phyloP scores from a whole-genome alignment of 2,888 invertebrate genomes.

The Cheilosia scutellata region DNA sequence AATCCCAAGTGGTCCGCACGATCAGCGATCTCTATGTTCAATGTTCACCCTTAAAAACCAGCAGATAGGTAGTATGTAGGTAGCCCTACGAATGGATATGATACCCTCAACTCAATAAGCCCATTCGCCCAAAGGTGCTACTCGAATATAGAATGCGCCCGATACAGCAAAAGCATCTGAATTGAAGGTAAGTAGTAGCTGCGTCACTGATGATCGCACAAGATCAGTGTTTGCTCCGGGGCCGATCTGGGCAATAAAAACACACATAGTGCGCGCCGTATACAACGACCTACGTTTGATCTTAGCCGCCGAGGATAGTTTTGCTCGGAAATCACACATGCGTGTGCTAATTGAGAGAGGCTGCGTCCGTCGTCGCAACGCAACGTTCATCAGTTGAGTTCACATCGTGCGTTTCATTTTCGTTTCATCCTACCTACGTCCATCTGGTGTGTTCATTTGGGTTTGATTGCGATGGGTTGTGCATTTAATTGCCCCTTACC shows the following conservation, averaged over 20 bases:
- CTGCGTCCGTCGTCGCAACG: slow-evolving; percentile 24
- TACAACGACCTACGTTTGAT: slow-evolving; percentile 46
- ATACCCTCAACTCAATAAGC: slow-evolving; percentile 22
- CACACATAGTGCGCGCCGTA: slow-evolving; percentile 51
- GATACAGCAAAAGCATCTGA: slow-evolving; percentile 21
- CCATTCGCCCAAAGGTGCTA: slow-evolving; percentile 71
- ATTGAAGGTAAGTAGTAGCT: slow-evolving; percentile 58
- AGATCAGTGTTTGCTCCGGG: slow-evolving; percentile 66
- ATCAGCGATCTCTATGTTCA: slow-evolving; percentile 44
- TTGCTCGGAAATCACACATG: slow-evolving; percentile 72
- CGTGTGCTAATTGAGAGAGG: slow-evolving; percentile 75
- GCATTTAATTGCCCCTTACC: slow-evolving; percentile 74
- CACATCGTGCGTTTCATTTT: slow-evolving; percentile 42
- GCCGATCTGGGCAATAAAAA: slow-evolving; percentile 69
- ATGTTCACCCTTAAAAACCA: slow-evolving; percentile 45
- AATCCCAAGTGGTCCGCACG: slow-evolving; percentile 68
- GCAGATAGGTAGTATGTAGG: slow-evolving; percentile 11
- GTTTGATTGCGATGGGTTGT: slow-evolving; percentile 62
- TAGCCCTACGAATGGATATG: not conserved
- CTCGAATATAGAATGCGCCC: slow-evolving; percentile 61
- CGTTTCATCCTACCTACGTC: slow-evolving; percentile 16
- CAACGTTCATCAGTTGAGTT: slow-evolving; percentile 3
- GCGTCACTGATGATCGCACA: slow-evolving; percentile 57
- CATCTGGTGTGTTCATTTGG: slow-evolving; percentile 40
- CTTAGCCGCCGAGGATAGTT: slow-evolving; percentile 51